Evolutionary conservation across 2,113 vertebrate species (phyloP).

Genomic region (Furnarius figulus): DNA sequence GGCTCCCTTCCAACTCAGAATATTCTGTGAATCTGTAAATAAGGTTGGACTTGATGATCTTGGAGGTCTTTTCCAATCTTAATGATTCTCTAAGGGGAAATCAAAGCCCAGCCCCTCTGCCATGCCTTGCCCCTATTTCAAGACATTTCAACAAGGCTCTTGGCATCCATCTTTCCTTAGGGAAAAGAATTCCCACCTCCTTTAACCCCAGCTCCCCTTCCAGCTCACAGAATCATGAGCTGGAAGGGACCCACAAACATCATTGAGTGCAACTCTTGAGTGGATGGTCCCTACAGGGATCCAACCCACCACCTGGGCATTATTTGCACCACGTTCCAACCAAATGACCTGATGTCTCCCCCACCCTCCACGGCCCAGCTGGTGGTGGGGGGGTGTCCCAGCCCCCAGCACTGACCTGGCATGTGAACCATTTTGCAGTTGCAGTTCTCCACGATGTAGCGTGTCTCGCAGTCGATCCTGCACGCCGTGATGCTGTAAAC

Average conservation of each 20-base stretch:
- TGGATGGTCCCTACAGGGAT: neutral
- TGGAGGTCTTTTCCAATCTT: neutral
- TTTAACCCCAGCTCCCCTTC: neutral
- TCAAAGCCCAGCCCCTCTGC: neutral
- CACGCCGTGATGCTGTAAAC: conserved; percentile 96
- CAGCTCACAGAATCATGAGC: neutral
- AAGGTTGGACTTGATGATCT: neutral
- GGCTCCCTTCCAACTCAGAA: neutral
- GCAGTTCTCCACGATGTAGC: conserved; percentile 99
- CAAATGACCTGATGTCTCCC: neutral
- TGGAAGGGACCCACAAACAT: neutral
- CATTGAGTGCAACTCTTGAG: no score
- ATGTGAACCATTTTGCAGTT: conserved; percentile 99
- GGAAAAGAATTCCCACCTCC: neutral
- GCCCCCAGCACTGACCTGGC: conserved; percentile 80
- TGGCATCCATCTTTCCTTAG: neutral
- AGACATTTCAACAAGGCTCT: neutral
- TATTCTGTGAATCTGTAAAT: neutral
- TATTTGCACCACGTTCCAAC: neutral
- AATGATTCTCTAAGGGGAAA: neutral
- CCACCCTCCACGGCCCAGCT: neutral
- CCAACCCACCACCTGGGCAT: neutral
- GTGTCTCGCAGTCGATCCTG: conserved; percentile 96
- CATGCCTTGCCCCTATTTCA: rapidly evolving
- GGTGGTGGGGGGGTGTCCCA: neutral